Conservation (phyloP, 1,140 invertebrate genomes). For the Leptonema lineaticorne region DNA sequence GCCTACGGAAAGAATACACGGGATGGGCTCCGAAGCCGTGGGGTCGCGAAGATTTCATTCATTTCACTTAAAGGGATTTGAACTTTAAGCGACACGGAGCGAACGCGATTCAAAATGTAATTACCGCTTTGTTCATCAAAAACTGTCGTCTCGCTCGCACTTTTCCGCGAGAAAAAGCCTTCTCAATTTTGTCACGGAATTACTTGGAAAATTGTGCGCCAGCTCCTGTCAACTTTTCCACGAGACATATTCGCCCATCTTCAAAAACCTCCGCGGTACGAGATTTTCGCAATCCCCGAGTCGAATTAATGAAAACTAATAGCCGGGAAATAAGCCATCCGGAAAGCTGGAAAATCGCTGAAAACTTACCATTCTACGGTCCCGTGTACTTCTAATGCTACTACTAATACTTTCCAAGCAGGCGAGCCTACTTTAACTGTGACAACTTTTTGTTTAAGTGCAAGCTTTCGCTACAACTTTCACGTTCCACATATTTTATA, state of each 20-base stretch:
- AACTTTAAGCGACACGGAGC: background rate
- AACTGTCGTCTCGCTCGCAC: too few species aligned
- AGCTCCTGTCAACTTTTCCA: background rate
- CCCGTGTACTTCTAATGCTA: too few species aligned
- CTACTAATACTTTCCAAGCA: too few species aligned
- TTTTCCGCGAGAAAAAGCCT: too few species aligned
- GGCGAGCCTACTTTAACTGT: too few species aligned
- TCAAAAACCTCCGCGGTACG: background rate
- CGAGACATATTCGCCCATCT: background rate
- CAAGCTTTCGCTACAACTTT: too few species aligned
- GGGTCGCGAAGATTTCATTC: background rate
- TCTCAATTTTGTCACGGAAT: background rate
- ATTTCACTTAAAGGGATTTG: slow-evolving; percentile 2
- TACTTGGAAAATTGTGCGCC: background rate
- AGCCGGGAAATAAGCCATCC: slow-evolving; percentile 10
- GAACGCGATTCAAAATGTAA: background rate
- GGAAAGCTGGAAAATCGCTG: slow-evolving; percentile 10
- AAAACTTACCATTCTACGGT: too few species aligned
- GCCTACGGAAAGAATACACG: too few species aligned
- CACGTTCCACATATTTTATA: too few species aligned
- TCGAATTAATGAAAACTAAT: slow-evolving; percentile 15
- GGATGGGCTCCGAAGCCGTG: too few species aligned
- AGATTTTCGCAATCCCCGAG: slow-evolving; percentile 4
- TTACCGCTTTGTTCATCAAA: slow-evolving; percentile 1
- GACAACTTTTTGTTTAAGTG: too few species aligned